Conservation (phyloP, 2,888 invertebrate genomes). For the Bhutanitis thaidina region DNA sequence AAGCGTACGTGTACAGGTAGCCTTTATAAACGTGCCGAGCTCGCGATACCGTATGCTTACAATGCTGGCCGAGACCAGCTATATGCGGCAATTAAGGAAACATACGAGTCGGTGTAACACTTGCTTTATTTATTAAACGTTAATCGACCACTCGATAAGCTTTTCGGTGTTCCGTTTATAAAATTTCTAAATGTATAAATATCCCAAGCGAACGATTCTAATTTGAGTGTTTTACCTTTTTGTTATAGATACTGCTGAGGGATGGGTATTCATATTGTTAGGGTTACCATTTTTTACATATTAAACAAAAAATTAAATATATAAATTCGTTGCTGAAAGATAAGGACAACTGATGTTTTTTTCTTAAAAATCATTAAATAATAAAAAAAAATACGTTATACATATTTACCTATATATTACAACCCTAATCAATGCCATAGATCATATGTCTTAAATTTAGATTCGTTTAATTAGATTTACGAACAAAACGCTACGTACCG, state of each 20-base stretch:
- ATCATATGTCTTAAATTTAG: constrained; percentile 33
- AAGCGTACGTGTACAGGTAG: constrained; percentile 73
- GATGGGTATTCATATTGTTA: not conserved
- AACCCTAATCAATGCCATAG: constrained; percentile 32
- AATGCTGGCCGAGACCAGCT: constrained; percentile 38
- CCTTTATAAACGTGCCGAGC: constrained; percentile 61
- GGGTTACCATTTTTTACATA: not conserved
- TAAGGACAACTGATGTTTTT: too few relatives aligned
- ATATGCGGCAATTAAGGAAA: constrained; percentile 49
- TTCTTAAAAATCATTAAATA: too few relatives aligned
- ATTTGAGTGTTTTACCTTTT: not conserved
- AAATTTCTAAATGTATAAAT: constrained; percentile 14
- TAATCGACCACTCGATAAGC: constrained; percentile 21
- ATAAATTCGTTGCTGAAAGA: too few relatives aligned
- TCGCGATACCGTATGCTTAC: constrained; percentile 54
- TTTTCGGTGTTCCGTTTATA: constrained; percentile 20
- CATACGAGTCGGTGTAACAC: constrained; percentile 31
- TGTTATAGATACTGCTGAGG: not conserved
- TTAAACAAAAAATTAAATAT: not conserved
- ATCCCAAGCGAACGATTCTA: not conserved
- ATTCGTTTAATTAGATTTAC: constrained; percentile 68
- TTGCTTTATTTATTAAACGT: constrained; percentile 37
- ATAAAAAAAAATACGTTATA: too few relatives aligned
- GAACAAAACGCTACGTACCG: constrained; percentile 54
- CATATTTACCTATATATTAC: not conserved